Conservation (phyloP, 2,113 vertebrate genomes). For the Arizona elegans region DNA sequence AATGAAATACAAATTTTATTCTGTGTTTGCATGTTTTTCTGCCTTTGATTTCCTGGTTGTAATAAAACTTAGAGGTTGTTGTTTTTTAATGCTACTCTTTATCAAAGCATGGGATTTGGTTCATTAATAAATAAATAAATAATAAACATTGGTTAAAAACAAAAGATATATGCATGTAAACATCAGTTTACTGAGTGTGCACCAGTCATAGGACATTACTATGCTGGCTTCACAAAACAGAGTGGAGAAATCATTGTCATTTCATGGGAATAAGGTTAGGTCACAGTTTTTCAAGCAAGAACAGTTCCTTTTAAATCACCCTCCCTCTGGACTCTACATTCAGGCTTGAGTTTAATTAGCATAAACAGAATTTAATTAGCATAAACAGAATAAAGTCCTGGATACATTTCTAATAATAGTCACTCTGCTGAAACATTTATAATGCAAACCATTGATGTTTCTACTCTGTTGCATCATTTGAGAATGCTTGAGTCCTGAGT, state of each 20-base stretch:
- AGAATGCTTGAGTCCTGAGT: neutral
- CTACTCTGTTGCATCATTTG: neutral
- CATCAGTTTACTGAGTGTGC: neutral
- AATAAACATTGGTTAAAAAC: neutral
- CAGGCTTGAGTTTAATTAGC: neutral
- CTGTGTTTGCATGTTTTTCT: neutral
- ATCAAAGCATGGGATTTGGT: neutral
- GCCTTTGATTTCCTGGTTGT: neutral
- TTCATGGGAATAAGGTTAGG: neutral
- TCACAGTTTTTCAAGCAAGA: neutral
- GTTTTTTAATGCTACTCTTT: neutral
- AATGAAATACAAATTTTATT: neutral
- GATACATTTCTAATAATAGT: neutral
- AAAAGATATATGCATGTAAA: neutral
- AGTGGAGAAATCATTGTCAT: neutral
- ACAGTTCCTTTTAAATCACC: no score
- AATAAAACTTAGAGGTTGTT: neutral
- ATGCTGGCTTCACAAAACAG: neutral
- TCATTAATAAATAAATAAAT: neutral
- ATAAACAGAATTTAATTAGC: neutral
- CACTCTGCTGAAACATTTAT: neutral
- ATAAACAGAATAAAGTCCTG: neutral
- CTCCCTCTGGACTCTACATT: neutral
- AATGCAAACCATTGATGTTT: neutral
- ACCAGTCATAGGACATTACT: neutral